Evolutionary conservation across 2,113 vertebrate genomes (phyloP), one percentile per base, ranked within the genome.

Genomic region (Mesocricetus auratus): DNA sequence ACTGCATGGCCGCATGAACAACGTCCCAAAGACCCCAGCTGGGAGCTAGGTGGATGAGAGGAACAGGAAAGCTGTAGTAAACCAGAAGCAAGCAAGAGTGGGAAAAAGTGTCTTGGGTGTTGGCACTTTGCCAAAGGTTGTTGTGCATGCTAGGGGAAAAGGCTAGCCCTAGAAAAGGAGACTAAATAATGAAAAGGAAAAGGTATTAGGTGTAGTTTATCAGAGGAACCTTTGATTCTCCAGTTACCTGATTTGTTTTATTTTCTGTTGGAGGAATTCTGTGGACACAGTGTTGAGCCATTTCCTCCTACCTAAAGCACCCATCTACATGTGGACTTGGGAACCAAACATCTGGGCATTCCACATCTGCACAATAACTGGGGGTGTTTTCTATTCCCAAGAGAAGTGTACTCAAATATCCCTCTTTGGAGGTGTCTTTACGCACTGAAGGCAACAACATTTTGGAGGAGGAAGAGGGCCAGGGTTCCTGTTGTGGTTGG

Each of bases 231-330:
- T 92, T 81, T 82, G 10, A 12, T 62, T 96, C 64, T 36, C 42
- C 36, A 39, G n/a, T 60, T 91, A n/a, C 66, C 56, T 78, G 68
- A n/a, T 73, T 92, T 64, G 36, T 13, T 64, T 33, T 56, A 29
- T 89, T 86, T 93, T 75, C 66, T 89, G 24, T 89, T 85, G 58
- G 56, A 75, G 47, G 47, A 71, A 33, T 60, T 87, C 22, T 62
- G 64, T 19, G 73, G 45, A 21, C 15, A 19, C 1, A 2, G 31
- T 24, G 29, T 89, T 62, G 16, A 53, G 50, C 39, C 21, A 47
- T 75, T 42, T 83, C 22, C 19, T 92, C n/a, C 62, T 86, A 24
- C 29, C 53, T 78, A 5, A 53, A 33, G 68, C 22, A 39, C 56
- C 50, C 21, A 24, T 19, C 50, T 47, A 36, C n/a, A 86, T 42